Evolutionary conservation across 2,113 vertebrate genomes (phyloP).

Genomic region (Elgaria multicarinata): DNA sequence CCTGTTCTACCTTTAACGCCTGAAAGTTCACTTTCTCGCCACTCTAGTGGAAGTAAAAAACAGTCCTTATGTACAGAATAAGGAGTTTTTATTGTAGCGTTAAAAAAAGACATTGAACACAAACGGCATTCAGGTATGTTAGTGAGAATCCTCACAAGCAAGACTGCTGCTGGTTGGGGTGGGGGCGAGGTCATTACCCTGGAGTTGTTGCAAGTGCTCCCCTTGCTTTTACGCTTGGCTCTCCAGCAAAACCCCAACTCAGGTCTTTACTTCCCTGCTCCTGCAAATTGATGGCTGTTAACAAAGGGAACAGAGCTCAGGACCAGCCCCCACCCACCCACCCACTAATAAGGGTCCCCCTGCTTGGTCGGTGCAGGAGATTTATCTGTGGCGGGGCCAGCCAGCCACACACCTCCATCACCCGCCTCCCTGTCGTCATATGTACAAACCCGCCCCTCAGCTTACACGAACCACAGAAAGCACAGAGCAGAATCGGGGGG

Average conservation of each 20-base stretch:
- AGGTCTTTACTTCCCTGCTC: background rate
- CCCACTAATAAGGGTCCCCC: background rate
- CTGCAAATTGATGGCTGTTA: background rate
- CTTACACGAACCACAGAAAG: no score
- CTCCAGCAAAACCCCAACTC: background rate
- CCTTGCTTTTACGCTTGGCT: background rate
- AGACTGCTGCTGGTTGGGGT: background rate
- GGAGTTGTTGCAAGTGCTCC: background rate
- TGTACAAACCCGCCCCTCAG: no score
- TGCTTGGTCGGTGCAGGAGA: background rate
- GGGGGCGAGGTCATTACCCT: background rate
- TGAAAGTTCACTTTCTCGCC: no score
- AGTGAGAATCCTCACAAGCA: background rate
- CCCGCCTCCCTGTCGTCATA: no score
- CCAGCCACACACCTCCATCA: no score
- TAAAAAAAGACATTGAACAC: no score
- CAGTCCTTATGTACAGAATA: no score
- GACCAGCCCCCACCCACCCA: background rate
- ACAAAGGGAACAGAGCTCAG: background rate
- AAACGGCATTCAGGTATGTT: no score
- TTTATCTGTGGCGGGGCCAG: background rate
- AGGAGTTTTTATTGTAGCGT: no score
- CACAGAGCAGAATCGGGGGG: no score
- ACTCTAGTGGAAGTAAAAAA: no score
- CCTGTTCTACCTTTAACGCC: no score